A percentile compares a stretch with the other conserved stretches of the same genome.
phyloP scores from a whole-genome alignment of 2,888 invertebrate genomes.

The Lasioglossum calceatum region DNA sequence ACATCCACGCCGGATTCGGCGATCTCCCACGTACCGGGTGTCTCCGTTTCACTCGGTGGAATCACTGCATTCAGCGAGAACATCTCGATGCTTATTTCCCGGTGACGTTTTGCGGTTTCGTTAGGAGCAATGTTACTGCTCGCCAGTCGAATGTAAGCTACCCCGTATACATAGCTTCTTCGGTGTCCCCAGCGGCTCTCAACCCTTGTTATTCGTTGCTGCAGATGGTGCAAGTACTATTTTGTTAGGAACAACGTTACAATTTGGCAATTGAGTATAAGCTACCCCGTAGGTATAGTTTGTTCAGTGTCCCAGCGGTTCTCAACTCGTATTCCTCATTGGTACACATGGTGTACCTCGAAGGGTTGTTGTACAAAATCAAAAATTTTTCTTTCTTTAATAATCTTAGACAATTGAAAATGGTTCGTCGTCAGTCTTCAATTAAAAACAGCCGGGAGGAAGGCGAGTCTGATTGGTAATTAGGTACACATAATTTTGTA shows the following conservation, averaged over 20 bases:
- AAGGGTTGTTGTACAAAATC: background rate
- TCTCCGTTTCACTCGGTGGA: background rate
- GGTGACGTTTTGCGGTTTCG: constrained; percentile 5
- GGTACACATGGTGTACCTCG: background rate
- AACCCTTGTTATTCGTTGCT: background rate
- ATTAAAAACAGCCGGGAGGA: too few relatives aligned
- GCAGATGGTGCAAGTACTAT: background rate
- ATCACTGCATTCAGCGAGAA: background rate
- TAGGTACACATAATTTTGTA: background rate
- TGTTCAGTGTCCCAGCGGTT: background rate
- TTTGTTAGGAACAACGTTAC: background rate
- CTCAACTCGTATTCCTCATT: background rate
- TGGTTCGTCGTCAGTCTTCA: too few relatives aligned
- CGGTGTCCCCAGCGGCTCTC: background rate
- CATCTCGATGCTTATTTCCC: background rate
- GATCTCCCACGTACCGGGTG: background rate
- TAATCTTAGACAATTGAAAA: too few relatives aligned
- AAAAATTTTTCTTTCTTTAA: too few relatives aligned
- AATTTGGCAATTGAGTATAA: background rate
- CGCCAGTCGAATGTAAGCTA: background rate
- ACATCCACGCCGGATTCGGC: background rate
- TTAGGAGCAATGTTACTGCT: background rate
- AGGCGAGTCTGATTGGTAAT: background rate
- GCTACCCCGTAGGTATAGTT: background rate
- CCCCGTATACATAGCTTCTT: background rate